Conservation (phyloP, 2,888 invertebrate species). For the Troides oblongomaculatus region DNA sequence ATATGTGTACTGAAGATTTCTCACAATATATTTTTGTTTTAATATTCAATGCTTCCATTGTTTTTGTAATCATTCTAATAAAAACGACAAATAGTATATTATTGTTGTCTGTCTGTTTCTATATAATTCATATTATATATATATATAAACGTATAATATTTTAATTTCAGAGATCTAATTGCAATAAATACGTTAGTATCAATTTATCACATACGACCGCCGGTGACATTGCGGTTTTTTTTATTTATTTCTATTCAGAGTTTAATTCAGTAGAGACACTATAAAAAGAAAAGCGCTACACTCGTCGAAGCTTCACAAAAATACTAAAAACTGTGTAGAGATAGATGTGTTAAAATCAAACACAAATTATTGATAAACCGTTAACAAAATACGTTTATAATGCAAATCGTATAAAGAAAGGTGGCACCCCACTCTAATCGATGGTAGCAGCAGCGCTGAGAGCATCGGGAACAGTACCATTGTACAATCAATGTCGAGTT, state of each 20-base stretch:
- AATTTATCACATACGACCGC: slow-evolving; percentile 34
- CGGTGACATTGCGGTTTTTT: slow-evolving; percentile 17
- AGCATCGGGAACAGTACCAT: slow-evolving; percentile 35
- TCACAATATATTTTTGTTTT: no score
- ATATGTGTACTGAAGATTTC: background rate
- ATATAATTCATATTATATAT: slow-evolving; percentile 29
- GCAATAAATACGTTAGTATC: slow-evolving; percentile 36
- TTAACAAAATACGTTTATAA: slow-evolving; percentile 74
- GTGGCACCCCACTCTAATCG: slow-evolving; percentile 30
- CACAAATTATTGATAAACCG: slow-evolving; percentile 67
- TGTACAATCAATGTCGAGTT: slow-evolving; percentile 48
- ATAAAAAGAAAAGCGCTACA: slow-evolving; percentile 47
- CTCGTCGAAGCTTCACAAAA: slow-evolving; percentile 67
- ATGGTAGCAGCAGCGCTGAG: slow-evolving; percentile 33
- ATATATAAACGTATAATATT: slow-evolving; percentile 19
- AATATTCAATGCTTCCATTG: no score
- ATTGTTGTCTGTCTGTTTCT: background rate
- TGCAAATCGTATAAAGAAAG: slow-evolving; percentile 58
- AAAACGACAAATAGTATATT: background rate
- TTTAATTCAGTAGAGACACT: slow-evolving; percentile 30
- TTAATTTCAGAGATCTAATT: slow-evolving; percentile 32
- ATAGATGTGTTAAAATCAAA: slow-evolving; percentile 61
- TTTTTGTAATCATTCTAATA: background rate
- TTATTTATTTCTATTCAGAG: slow-evolving; percentile 21
- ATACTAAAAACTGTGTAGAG: slow-evolving; percentile 66